phyloP scores from a whole-genome alignment of 2,888 invertebrate genomes.

The Neoitamus cyanurus region DNA sequence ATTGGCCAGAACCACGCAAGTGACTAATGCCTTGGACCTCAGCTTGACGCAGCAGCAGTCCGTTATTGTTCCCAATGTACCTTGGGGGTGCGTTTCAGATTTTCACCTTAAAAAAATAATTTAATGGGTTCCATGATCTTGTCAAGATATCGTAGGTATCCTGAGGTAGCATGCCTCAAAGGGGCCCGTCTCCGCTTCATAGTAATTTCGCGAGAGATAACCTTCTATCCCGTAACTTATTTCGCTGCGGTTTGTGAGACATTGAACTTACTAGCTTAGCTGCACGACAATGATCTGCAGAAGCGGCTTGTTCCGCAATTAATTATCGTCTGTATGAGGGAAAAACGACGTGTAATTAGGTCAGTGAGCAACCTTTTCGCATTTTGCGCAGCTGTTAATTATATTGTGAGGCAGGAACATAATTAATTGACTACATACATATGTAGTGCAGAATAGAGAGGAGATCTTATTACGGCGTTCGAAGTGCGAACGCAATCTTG shows the following conservation, averaged over 20 bases:
- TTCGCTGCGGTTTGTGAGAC: background rate
- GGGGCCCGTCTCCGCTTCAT: background rate
- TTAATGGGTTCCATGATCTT: slow-evolving; percentile 18
- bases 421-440: slow-evolving; percentile 11
- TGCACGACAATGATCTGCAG: background rate
- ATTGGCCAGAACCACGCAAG: background rate
- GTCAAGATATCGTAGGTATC: background rate
- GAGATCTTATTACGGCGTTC: background rate
- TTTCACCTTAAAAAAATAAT: background rate
- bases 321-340: background rate
- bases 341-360: slow-evolving; percentile 13
- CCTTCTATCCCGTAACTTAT: background rate
- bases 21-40: background rate
- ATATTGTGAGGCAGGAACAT: background rate
- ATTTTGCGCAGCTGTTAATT: background rate
- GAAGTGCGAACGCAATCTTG: background rate
- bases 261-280: slow-evolving; percentile 14
- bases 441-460: background rate
- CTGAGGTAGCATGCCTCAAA: background rate
- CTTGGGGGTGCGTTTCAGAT: background rate
- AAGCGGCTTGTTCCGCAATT: background rate
- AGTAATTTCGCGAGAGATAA: background rate
- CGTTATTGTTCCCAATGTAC: background rate
- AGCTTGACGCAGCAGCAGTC: background rate
- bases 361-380: background rate